A percentile compares a stretch with the other conserved stretches of the same genome.
These are phyloP conservation scores for Axinella damicornis DNA, from an alignment of 37 sponge, comb jelly and placozoan species.

Conservation along the genomic window DNA sequence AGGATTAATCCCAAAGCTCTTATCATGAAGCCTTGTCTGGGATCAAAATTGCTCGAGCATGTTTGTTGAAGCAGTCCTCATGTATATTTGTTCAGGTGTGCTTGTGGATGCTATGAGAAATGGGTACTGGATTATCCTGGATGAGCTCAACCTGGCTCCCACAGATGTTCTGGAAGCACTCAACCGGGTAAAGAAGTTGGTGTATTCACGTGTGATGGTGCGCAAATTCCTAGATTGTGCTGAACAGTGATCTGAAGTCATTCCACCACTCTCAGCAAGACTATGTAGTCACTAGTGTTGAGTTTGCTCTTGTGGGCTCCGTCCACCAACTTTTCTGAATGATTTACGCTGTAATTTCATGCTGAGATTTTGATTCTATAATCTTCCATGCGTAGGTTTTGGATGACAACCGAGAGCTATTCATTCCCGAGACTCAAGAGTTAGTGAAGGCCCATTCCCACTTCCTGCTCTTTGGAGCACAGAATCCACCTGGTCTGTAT, in stretches of 20 bases:
- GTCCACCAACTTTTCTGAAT: too few species aligned
- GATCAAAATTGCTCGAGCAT: too few species aligned
- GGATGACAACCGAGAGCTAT: constrained; percentile 98
- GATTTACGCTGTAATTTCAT: too few species aligned
- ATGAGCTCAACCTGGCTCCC: constrained; percentile 98
- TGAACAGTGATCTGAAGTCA: too few species aligned
- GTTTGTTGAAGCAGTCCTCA: too few species aligned
- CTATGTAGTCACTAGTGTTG: too few species aligned
- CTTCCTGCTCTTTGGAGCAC: constrained; percentile 98
- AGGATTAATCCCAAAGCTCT: too few species aligned
- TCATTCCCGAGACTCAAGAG: constrained; percentile 93
- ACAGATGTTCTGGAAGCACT: constrained; percentile 99
- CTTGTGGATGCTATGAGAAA: constrained; percentile 96
- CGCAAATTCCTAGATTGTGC: too few species aligned
- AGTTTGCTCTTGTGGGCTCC: too few species aligned
- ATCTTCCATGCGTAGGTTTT: constrained; percentile 77
- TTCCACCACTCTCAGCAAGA: too few species aligned
- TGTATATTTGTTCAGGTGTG: constrained; percentile 82
- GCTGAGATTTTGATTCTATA: too few species aligned
- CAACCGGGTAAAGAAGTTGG: constrained; percentile 79
- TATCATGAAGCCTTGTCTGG: too few species aligned
- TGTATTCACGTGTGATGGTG: background rate
- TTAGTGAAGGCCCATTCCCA: constrained; percentile 90
- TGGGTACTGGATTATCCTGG: constrained; percentile 98
- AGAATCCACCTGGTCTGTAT: constrained; percentile 96